A percentile compares a stretch with the other conserved stretches of the same genome.
Conservation (phyloP, 1,140 invertebrate species). For the Pseudomyrmex pallidus region DNA sequence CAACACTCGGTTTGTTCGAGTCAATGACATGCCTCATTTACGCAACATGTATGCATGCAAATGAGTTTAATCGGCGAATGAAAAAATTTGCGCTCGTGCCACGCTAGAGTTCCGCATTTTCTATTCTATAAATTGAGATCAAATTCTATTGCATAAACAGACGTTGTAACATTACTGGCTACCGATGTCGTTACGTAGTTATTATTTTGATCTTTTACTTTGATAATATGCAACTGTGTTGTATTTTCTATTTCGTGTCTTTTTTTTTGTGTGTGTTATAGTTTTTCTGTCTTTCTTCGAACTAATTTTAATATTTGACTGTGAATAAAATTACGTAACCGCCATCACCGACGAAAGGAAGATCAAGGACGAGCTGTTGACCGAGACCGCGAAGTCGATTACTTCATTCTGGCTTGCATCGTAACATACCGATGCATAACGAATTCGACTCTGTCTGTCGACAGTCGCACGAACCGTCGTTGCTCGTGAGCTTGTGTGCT, state of each 20-base stretch:
- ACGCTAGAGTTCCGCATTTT: slow-evolving; percentile 42
- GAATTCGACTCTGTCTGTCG: not conserved
- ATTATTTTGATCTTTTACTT: slow-evolving; percentile 8
- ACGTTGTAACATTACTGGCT: not conserved
- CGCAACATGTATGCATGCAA: slow-evolving; percentile 37
- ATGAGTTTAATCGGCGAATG: slow-evolving; percentile 25
- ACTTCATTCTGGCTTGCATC: not conserved
- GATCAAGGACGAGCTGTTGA: slow-evolving; percentile 1
- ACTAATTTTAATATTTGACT: not conserved
- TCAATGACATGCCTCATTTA: slow-evolving; percentile 37
- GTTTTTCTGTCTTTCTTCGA: not conserved
- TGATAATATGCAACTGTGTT: not conserved
- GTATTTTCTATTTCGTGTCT: not conserved
- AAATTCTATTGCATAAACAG: slow-evolving; percentile 33
- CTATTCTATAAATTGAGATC: not conserved
- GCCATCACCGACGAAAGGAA: not conserved
- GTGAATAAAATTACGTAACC: not conserved
- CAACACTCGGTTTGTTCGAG: not conserved
- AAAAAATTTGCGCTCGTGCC: slow-evolving; percentile 39
- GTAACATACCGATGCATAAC: not conserved
- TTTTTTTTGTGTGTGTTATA: too few species aligned
- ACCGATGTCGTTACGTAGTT: slow-evolving; percentile 14
- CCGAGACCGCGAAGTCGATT: slow-evolving; percentile 1
- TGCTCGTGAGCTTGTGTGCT: too few species aligned
- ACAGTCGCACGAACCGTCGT: too few species aligned